Percentiles rank a stretch among this genome's conserved stretches.
phyloP scores from a whole-genome alignment of 2,888 invertebrate species.

The Torymus aiolomorphi region DNA sequence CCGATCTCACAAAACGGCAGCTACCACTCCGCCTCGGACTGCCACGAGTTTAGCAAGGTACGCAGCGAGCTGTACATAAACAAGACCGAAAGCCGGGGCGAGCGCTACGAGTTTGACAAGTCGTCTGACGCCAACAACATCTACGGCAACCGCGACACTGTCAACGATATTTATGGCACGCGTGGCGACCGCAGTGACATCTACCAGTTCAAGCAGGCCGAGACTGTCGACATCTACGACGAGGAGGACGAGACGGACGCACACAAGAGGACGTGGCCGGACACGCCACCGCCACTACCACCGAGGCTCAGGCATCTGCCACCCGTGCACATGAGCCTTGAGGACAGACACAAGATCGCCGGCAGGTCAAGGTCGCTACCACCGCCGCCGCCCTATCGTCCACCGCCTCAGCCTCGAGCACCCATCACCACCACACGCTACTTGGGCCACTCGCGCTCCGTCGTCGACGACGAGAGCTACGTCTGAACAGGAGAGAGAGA shows the following conservation, averaged over 20 bases:
- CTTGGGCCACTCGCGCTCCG: conserved; percentile 71
- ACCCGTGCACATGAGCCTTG: conserved; percentile 81
- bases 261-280: conserved; percentile 69
- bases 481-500: conserved; percentile 64
- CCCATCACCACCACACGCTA: conserved; percentile 68
- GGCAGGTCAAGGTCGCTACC: conserved; percentile 73
- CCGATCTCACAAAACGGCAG: conserved; percentile 71
- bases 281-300: conserved; percentile 80
- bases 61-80: conserved; percentile 70
- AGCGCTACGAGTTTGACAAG: conserved; percentile 65
- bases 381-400: conserved; percentile 73
- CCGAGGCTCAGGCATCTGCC: conserved; percentile 81
- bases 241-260: conserved; percentile 70
- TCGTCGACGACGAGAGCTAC: conserved; percentile 74
- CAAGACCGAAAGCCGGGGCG: conserved; percentile 62
- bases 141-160: conserved; percentile 70
- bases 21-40: conserved; percentile 66
- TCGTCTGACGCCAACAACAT: conserved; percentile 61
- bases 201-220: conserved; percentile 71
- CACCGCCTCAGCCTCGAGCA: conserved; percentile 73
- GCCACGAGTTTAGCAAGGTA: conserved; percentile 70
- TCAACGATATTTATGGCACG: conserved; percentile 68
- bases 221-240: conserved; percentile 74
- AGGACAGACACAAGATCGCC: conserved; percentile 77
- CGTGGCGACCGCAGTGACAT: conserved; percentile 67